A percentile compares a stretch with the other conserved stretches of the same genome.
These are phyloP conservation scores for Leptodactylus fallax DNA, from an alignment of 2,797 vertebrate genomes.

Conservation along the genomic window DNA sequence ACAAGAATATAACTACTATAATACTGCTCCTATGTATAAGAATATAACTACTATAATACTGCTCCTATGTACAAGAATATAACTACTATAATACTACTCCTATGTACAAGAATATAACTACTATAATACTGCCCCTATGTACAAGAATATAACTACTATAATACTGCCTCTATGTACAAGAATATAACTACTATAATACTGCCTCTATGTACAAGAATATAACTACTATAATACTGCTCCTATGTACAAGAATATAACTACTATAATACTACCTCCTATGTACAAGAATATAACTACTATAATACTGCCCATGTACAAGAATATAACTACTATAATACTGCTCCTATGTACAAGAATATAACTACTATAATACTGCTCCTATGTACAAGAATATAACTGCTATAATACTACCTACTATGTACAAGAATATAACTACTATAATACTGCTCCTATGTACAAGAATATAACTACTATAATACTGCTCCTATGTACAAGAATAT, in stretches of 20 bases:
- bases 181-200: not conserved
- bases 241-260: constrained; percentile 9
- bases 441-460: not conserved
- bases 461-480: not conserved
- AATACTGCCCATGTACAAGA: not conserved
- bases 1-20: constrained; percentile 1
- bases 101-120: not conserved
- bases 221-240: constrained; percentile 4
- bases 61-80: not conserved
- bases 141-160: too few relatives aligned
- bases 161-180: not conserved
- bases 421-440: not conserved
- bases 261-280: not conserved
- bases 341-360: not conserved
- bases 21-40: not conserved
- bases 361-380: not conserved
- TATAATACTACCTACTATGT: not conserved
- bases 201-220: too few relatives aligned
- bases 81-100: not conserved
- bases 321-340: constrained; percentile 3
- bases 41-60: not conserved
- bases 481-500: not conserved
- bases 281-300: constrained; percentile 20
- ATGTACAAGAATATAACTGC: constrained; percentile 10
- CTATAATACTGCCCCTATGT: too few relatives aligned